Evolutionary conservation across 2,797 vertebrate genomes (phyloP).

Genomic region (Numenius phaeopus): DNA sequence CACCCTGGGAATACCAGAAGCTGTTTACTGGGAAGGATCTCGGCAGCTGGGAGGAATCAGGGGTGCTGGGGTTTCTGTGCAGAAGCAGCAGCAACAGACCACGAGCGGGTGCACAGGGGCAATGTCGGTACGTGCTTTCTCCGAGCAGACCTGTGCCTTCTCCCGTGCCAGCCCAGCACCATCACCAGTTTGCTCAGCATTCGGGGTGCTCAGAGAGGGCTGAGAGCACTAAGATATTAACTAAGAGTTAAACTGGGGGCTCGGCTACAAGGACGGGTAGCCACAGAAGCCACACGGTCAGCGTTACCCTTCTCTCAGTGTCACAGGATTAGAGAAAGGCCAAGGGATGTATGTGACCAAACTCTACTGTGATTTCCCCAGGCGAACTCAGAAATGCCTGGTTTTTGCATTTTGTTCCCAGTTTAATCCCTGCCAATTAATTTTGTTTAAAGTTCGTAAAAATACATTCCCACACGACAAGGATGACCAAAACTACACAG

Average conservation of each 20-base stretch:
- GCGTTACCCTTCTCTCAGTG: background rate
- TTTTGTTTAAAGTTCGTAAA: background rate
- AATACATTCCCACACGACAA: background rate
- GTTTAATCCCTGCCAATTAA: background rate
- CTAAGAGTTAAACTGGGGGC: background rate
- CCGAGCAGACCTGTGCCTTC: background rate
- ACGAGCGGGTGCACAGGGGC: background rate
- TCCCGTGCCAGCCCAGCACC: background rate
- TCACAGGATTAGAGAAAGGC: background rate
- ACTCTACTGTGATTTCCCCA: background rate
- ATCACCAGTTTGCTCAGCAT: background rate
- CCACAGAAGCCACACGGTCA: background rate
- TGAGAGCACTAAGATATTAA: too few species aligned
- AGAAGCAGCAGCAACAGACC: background rate
- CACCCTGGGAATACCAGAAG: background rate
- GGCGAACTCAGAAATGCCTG: background rate
- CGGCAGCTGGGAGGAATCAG: background rate
- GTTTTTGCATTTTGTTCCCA: background rate
- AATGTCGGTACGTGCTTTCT: rapidly evolving
- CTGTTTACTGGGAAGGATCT: background rate
- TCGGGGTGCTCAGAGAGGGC: background rate
- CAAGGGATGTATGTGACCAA: background rate
- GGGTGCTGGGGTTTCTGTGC: background rate
- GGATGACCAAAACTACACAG: background rate
- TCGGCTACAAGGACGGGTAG: background rate